Evolutionary conservation across 1,140 invertebrate species (phyloP).

Genomic region (Drosophila aff.): DNA sequence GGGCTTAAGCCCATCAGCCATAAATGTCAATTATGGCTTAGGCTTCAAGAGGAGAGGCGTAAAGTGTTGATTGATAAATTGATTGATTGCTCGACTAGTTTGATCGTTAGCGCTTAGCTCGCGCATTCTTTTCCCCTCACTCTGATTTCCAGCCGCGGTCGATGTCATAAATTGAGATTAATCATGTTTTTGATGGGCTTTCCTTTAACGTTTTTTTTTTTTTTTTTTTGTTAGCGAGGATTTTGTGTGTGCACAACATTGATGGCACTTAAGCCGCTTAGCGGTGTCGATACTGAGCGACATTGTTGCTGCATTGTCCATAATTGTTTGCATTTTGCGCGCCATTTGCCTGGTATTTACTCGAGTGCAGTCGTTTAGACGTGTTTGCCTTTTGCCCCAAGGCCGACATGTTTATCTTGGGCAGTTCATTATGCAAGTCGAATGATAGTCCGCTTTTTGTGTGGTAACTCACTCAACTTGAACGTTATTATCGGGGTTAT

Average conservation of each 20-base stretch:
- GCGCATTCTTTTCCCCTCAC: constrained; percentile 12
- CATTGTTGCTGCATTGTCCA: constrained; percentile 38
- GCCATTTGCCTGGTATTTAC: constrained; percentile 47
- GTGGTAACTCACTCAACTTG: background rate
- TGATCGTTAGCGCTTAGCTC: constrained; percentile 57
- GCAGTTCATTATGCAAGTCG: constrained; percentile 12
- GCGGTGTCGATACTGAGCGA: constrained; percentile 7
- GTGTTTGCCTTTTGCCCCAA: constrained; percentile 8
- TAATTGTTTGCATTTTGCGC: constrained; percentile 46
- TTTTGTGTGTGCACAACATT: constrained; percentile 21
- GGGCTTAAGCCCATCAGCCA: constrained; percentile 29
- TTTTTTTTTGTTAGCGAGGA: background rate
- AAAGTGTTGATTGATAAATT: constrained; percentile 75
- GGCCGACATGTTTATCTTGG: constrained; percentile 23
- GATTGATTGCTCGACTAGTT: constrained; percentile 67
- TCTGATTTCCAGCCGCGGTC: constrained; percentile 27
- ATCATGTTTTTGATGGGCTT: constrained; percentile 71
- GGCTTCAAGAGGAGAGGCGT: constrained; percentile 1
- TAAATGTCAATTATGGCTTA: constrained; percentile 52
- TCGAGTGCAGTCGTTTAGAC: constrained; percentile 15
- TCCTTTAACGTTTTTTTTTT: background rate
- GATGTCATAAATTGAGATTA: constrained; percentile 82
- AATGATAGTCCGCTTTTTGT: constrained; percentile 3
- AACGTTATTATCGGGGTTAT: background rate
- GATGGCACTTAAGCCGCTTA: constrained; percentile 46